Evolutionary conservation across 2,113 vertebrate genomes (phyloP).

Genomic region (Tupaia chinensis): DNA sequence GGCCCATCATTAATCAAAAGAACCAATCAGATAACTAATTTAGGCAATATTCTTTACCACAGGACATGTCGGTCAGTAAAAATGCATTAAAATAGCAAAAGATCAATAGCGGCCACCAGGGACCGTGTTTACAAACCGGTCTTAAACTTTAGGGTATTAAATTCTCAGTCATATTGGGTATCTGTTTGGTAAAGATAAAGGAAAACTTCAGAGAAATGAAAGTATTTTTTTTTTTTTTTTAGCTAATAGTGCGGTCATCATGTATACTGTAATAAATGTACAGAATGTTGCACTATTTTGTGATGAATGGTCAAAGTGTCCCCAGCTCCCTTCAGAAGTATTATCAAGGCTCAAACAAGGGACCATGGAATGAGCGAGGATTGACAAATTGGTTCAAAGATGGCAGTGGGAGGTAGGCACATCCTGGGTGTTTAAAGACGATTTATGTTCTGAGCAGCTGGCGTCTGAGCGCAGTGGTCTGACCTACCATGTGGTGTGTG

Average conservation of each 20-base stretch:
- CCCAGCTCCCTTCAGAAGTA: conserved; percentile 78
- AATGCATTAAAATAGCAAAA: conserved; percentile 92
- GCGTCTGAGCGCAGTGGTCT: conserved; percentile 39
- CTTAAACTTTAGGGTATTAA: conserved; percentile 90
- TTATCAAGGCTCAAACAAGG: conserved; percentile 81
- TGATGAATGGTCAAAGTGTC: conserved; percentile 77
- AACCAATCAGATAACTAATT: conserved; percentile 97
- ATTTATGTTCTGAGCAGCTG: conserved; percentile 66
- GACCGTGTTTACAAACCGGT: conserved; percentile 89
- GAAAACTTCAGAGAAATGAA: conserved; percentile 81
- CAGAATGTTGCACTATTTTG: conserved; percentile 79
- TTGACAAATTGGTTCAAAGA: conserved; percentile 73
- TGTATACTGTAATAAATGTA: conserved; percentile 78
- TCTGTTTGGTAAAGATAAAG: conserved; percentile 82
- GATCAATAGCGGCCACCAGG: conserved; percentile 93
- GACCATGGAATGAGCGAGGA: conserved; percentile 57
- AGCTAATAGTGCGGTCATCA: conserved; percentile 79
- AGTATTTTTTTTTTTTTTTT: conserved; percentile 81
- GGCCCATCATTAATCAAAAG: conserved; percentile 94
- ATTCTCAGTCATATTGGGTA: conserved; percentile 85
- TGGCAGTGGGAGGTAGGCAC: conserved; percentile 62
- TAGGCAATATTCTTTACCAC: conserved; percentile 95
- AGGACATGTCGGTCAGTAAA: conserved; percentile 93
- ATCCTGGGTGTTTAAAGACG: conserved; percentile 63
- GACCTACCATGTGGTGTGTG: conserved; percentile 24